Evolutionary conservation across 2,888 invertebrate species (phyloP).

Genomic region (Andrena bucephala): DNA sequence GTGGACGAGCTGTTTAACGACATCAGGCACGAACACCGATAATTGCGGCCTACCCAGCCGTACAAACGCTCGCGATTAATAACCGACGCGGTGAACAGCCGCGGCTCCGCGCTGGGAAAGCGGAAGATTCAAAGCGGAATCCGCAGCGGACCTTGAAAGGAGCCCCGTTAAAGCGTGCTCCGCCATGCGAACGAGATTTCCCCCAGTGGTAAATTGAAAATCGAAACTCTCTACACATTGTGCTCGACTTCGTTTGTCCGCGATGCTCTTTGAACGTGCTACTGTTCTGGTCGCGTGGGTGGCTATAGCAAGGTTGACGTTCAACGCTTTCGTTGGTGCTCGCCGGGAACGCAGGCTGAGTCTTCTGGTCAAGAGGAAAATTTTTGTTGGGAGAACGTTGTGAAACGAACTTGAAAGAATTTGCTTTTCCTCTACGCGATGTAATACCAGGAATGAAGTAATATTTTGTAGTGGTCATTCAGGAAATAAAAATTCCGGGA

Average conservation of each 20-base stretch:
- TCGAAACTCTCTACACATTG: conserved; percentile 1
- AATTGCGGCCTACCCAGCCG: conserved; percentile 46
- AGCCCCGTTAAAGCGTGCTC: conserved; percentile 16
- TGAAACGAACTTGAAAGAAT: too few species aligned
- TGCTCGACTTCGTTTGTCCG: background rate
- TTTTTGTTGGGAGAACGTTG: too few species aligned
- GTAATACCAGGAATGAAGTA: background rate
- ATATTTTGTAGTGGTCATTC: background rate
- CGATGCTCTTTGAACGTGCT: background rate
- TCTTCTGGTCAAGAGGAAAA: too few species aligned
- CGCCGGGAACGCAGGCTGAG: background rate
- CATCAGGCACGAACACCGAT: conserved; percentile 33
- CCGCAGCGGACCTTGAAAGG: conserved; percentile 32
- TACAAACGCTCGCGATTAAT: conserved; percentile 55
- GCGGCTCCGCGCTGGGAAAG: conserved; percentile 42
- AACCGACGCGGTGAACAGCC: conserved; percentile 28
- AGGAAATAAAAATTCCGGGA: conserved; percentile 4
- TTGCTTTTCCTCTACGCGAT: background rate
- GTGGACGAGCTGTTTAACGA: conserved; percentile 45
- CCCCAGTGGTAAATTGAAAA: conserved; percentile 8
- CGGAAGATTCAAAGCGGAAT: conserved; percentile 47
- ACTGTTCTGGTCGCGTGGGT: background rate
- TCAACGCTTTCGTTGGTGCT: background rate
- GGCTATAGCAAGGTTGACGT: background rate
- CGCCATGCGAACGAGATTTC: background rate